Base-by-base conservation (phyloP, 2,888 invertebrate genomes). In the Ochropleura plecta region DNA sequence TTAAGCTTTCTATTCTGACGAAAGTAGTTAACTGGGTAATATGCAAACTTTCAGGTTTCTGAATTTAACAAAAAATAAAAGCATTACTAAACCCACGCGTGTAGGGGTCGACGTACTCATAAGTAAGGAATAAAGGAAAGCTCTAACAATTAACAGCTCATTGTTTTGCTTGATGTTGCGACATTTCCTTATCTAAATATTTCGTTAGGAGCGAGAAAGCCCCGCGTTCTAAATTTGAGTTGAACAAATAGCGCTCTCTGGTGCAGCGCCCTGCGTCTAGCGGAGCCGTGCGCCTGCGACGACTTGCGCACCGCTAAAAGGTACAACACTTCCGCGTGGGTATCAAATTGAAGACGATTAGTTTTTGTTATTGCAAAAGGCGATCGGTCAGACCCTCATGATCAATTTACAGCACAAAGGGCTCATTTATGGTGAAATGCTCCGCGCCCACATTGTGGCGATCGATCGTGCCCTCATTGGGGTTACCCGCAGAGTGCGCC, bases 401-500 rank as follows among this genome's bases (percentile, higher is more conserved):
- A 92, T 90, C 92, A 95, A 95, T 96, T 93, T 93, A 93, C 88
- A 86, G 88, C 88, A 96, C 95, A 96, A 96, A 96, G 94, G 94
- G 95, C 92, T 95, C 94, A 91, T 95, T 94, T 94, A 92, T 89
- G 87, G 91, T 90, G 91, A 90, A 82, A 91, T 89, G 90, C 88
- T 88, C 86, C 82, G 88, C 94, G 93, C 95, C 95, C 95, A 95
- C 95, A 94, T 94, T 80, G 78, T 82, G 86, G 82, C 92, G 86
- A 95, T 95, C 95, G 94, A 95, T 95, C 94, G 92, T 89, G 93
- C 95, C 95, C 95, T 92, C 94, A 95, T 95, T 91, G 93, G 90
- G 88, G 90, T 88, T 91, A 90, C 88, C 88, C 86, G 85, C 77
- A 76, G 83, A 81, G 84, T 90, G 91, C 93, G 93, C 94, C 95